These are phyloP conservation scores for Pristis pectinata DNA, from an alignment of 2,797 vertebrate species.

Conservation along the genomic window DNA sequence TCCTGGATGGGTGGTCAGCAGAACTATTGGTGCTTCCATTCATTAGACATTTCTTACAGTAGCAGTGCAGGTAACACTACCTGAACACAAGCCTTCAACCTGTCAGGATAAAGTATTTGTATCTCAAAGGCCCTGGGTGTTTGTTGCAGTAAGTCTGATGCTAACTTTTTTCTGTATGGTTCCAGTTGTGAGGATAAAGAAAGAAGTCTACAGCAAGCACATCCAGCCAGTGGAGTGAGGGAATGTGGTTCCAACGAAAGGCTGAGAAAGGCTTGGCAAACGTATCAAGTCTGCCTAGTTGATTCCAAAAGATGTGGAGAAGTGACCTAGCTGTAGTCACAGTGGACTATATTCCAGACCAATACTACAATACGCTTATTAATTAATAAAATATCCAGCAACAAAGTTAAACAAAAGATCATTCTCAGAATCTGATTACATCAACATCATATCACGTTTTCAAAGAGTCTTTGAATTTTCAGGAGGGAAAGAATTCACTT, in stretches of 20 bases:
- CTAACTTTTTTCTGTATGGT: too few relatives aligned
- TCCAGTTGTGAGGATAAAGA: background rate
- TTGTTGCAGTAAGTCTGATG: background rate
- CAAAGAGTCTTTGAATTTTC: background rate
- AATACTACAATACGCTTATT: background rate
- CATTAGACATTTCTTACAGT: background rate
- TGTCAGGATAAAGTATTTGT: background rate
- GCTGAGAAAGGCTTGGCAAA: background rate
- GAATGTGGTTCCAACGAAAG: background rate
- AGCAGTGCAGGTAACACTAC: background rate
- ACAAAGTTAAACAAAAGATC: background rate
- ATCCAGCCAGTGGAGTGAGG: background rate
- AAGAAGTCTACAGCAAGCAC: background rate
- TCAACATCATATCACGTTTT: background rate
- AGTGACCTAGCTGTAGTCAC: background rate
- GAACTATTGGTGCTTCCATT: background rate
- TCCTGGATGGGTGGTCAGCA: background rate
- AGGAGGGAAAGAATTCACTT: background rate
- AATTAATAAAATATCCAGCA: background rate
- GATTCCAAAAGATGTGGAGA: background rate
- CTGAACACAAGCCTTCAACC: background rate
- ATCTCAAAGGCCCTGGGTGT: background rate
- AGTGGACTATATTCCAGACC: background rate
- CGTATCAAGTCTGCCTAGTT: background rate
- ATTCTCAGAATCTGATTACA: background rate